These are phyloP conservation scores for Perizoma flavofasciatum DNA, from an alignment of 2,888 invertebrate genomes.

Conservation along the genomic window DNA sequence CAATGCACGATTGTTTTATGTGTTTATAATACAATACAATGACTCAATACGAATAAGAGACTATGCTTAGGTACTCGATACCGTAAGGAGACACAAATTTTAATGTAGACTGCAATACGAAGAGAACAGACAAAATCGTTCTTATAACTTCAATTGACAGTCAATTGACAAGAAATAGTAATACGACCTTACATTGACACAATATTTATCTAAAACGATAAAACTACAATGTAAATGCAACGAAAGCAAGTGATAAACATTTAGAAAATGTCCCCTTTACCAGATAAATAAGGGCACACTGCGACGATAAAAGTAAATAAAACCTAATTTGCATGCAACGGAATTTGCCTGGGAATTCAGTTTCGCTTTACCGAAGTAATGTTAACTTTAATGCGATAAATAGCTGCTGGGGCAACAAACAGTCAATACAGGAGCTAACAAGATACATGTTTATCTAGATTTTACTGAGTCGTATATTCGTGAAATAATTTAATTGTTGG, in stretches of 20 bases:
- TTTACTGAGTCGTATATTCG: slow-evolving; percentile 15
- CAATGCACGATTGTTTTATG: slow-evolving; percentile 32
- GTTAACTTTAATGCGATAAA: slow-evolving; percentile 21
- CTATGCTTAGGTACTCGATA: no score
- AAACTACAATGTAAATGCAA: slow-evolving; percentile 18
- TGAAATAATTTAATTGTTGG: slow-evolving; percentile 16
- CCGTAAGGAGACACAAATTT: no score
- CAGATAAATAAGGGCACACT: slow-evolving; percentile 24
- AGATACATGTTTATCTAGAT: slow-evolving; percentile 24
- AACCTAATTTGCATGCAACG: slow-evolving; percentile 24
- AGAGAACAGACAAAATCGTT: no score
- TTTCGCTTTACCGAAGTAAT: slow-evolving; percentile 25
- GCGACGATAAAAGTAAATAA: slow-evolving; percentile 24
- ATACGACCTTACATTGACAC: slow-evolving; percentile 8
- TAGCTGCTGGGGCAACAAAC: slow-evolving; percentile 13
- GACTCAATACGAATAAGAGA: slow-evolving; percentile 26
- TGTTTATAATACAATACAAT: slow-evolving; percentile 24
- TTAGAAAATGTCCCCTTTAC: slow-evolving; percentile 19
- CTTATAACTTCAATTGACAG: not conserved
- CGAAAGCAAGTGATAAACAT: slow-evolving; percentile 25
- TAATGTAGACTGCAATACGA: no score
- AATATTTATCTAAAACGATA: slow-evolving; percentile 12
- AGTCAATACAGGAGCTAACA: slow-evolving; percentile 26
- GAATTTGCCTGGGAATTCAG: slow-evolving; percentile 28
- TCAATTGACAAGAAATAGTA: slow-evolving; percentile 4